These are phyloP conservation scores for Passer domesticus DNA, from an alignment of 2,113 vertebrate genomes.

Conservation along the genomic window DNA sequence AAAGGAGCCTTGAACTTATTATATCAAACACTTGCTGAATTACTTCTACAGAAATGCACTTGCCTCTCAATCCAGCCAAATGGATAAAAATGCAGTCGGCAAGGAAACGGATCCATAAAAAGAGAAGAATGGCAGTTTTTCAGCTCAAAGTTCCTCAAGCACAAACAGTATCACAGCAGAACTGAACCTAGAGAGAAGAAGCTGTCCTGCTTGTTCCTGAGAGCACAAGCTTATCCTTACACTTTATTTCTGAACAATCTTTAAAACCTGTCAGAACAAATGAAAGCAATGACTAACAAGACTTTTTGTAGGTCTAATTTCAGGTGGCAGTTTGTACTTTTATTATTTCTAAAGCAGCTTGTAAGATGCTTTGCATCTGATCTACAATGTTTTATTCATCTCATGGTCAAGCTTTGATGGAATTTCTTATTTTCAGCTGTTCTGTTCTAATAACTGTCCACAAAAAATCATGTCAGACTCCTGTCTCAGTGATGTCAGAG, in stretches of 20 bases:
- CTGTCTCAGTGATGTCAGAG: background rate
- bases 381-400: background rate
- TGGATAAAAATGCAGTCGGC: background rate
- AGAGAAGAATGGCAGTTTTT: background rate
- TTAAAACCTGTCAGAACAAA: background rate
- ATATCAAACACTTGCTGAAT: background rate
- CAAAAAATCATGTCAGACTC: background rate
- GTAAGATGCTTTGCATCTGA: background rate
- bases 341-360: background rate
- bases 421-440: background rate
- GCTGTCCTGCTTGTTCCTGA: background rate
- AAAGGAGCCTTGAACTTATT: background rate
- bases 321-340: background rate
- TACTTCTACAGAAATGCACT: background rate
- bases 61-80: background rate
- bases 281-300: background rate
- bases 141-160: background rate
- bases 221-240: background rate
- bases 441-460: background rate
- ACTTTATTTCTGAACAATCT: background rate
- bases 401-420: background rate
- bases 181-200: background rate
- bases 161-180: background rate
- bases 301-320: slow-evolving; percentile 5
- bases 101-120: accelerated